Base-by-base conservation (phyloP, 2,113 vertebrate species). In the Seriola quinqueradiata region DNA sequence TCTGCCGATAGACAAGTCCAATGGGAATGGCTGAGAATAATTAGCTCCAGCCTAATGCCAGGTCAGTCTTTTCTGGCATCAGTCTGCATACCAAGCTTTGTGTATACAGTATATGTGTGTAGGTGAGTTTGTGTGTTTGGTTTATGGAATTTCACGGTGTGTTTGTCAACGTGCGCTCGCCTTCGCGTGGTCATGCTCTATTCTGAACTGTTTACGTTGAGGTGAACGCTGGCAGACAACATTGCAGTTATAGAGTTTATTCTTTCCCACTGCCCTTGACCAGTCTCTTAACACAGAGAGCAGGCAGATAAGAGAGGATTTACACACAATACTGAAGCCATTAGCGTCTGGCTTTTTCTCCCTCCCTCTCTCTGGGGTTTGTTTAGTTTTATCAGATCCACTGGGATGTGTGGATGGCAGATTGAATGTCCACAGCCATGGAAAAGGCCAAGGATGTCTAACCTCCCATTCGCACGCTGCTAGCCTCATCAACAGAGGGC, bases 261-360 rank as follows among this genome's bases (percentile, higher is more conserved):
- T 90, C 87, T 83, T 82, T 83, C 85, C 82, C 70, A 46, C 86
- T 92, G 90, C 91, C 92, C 92, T 94, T 93, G 90, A 92, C 89
- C 87, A 87, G 82, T 88, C 90, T 93, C 90, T 93, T 90, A 92
- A 91, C 91, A 88, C 80, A 83, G 86, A 92, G 89, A 91, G 83
- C 85, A 81, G 89, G 82, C 83, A 83, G 93, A 94, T 93, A 94
- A 93, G 87, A 86, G 81, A 81, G 88, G 92, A 93, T 94, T 94
- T 94, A 92, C 93, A 93, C 93, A 94, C 93, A 94, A 94, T 93
- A 84, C 87, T 70, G 70, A 86, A 91, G 89, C 93, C 93, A 94
- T 93, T 94, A 94, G 91, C 75, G 90, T 91, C 87, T 77, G 69
- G 84, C 83, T 83, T 88, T 88, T 74, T 70, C 87, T 77, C 83